Percentiles rank a stretch among this genome's conserved stretches.
Conservation (phyloP, 1,140 invertebrate genomes). For the Anoplophora glabripennis region DNA sequence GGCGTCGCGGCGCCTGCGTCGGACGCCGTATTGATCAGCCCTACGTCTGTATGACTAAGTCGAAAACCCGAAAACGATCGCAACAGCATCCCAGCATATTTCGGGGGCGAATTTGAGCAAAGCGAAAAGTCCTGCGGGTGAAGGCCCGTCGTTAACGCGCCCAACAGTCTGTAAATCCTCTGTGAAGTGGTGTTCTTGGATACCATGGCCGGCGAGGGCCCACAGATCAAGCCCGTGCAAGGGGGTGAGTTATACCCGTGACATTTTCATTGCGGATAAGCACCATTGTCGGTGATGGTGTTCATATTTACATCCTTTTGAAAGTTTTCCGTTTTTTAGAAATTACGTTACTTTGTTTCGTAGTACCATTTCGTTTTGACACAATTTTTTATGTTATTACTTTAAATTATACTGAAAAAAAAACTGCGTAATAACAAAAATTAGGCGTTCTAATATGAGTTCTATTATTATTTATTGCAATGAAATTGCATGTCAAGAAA, state of each 20-base stretch:
- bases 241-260: conserved; percentile 19
- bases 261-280: too few relatives aligned
- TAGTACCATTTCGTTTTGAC: too few relatives aligned
- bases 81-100: not conserved
- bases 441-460: too few relatives aligned
- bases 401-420: too few relatives aligned
- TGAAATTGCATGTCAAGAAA: too few relatives aligned
- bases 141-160: conserved; percentile 1
- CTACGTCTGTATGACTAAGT: conserved; percentile 1
- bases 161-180: not conserved
- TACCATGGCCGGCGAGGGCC: conserved; percentile 24
- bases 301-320: too few relatives aligned
- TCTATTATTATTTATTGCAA: too few relatives aligned
- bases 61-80: conserved; percentile 13
- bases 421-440: too few relatives aligned
- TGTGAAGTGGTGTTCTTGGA: not conserved
- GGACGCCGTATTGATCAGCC: conserved; percentile 33
- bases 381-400: too few relatives aligned
- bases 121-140: not conserved
- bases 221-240: conserved; percentile 20
- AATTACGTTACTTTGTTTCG: too few relatives aligned
- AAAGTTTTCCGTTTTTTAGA: too few relatives aligned
- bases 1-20: conserved; percentile 29
- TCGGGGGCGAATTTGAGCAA: not conserved
- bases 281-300: too few relatives aligned